These are phyloP conservation scores for Dusona sp. DNA, from an alignment of 2,888 invertebrate species.

Conservation along the genomic window DNA sequence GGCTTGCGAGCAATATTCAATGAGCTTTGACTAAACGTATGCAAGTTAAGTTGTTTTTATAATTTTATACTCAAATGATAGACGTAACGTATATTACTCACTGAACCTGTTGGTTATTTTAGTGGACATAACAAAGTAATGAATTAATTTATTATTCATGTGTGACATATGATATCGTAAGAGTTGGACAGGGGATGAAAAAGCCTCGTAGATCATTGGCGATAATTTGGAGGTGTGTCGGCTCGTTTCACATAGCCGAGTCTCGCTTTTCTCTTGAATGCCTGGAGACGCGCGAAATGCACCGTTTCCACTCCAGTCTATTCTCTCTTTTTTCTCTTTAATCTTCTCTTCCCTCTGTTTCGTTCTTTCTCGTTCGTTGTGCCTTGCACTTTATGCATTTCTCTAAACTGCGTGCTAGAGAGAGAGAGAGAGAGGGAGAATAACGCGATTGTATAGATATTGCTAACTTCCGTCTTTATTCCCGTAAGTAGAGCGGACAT, in stretches of 20 bases:
- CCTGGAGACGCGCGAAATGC: slow-evolving; percentile 66
- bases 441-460: slow-evolving; percentile 49
- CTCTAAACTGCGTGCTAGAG: slow-evolving; percentile 28
- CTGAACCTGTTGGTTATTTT: neutral
- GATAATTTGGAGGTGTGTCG: slow-evolving; percentile 75
- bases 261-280: slow-evolving; percentile 77
- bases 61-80: neutral
- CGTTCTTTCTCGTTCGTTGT: neutral
- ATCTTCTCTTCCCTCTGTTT: slow-evolving; percentile 27
- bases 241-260: slow-evolving; percentile 75
- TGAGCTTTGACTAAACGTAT: neutral
- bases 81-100: neutral
- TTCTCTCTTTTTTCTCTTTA: slow-evolving; percentile 15
- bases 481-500: slow-evolving; percentile 68
- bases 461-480: slow-evolving; percentile 57
- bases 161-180: neutral
- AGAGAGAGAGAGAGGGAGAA: slow-evolving; percentile 33
- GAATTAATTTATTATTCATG: neutral
- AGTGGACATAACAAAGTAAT: neutral
- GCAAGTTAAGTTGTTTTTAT: neutral
- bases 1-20: neutral
- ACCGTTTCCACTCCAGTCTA: slow-evolving; percentile 51
- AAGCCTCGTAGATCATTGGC: slow-evolving; percentile 68
- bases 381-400: slow-evolving; percentile 46
- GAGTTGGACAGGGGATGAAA: slow-evolving; percentile 22